Evolutionary conservation across 1,140 invertebrate genomes (phyloP).

Genomic region (Saccostrea echinata): DNA sequence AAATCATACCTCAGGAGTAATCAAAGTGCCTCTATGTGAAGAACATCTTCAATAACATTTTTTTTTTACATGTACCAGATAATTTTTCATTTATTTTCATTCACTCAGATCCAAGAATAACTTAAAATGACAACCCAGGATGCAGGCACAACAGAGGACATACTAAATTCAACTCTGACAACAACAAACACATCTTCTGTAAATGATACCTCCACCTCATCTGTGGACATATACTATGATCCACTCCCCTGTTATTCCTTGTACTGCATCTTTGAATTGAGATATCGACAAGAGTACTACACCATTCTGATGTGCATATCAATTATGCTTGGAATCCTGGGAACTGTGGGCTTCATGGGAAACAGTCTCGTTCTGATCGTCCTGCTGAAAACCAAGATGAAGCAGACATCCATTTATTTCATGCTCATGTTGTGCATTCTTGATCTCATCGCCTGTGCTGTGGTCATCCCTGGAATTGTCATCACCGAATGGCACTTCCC

Average conservation of each 20-base stretch:
- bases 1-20: too few species aligned
- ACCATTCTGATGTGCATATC: constrained; percentile 57
- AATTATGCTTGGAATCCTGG: constrained; percentile 59
- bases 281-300: constrained; percentile 39
- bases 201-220: neutral
- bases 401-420: constrained; percentile 66
- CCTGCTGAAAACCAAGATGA: constrained; percentile 58
- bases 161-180: neutral
- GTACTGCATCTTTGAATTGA: constrained; percentile 55
- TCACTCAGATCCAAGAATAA: too few species aligned
- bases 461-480: constrained; percentile 69
- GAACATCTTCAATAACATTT: too few species aligned
- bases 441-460: constrained; percentile 67
- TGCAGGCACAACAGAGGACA: neutral
- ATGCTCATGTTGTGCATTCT: constrained; percentile 67
- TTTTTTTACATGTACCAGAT: too few species aligned
- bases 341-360: constrained; percentile 64
- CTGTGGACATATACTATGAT: neutral
- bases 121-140: neutral
- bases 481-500: constrained; percentile 67
- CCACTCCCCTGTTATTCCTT: constrained; percentile 32
- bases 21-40: too few species aligned
- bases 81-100: too few species aligned
- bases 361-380: constrained; percentile 68
- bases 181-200: neutral